Evolutionary conservation across 2,113 vertebrate species (phyloP).

Genomic region (Andinoacara biseriatus): DNA sequence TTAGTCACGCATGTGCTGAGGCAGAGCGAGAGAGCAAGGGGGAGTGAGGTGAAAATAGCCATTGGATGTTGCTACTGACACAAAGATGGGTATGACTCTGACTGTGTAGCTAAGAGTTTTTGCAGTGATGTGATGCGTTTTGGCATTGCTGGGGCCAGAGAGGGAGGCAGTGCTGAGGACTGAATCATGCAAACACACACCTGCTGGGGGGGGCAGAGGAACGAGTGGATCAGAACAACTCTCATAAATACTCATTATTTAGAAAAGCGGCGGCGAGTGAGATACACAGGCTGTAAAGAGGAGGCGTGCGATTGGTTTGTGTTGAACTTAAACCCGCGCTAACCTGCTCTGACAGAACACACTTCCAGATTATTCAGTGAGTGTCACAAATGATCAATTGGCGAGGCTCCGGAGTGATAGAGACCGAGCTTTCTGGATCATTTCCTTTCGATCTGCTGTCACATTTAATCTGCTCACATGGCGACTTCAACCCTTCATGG

Average conservation of each 20-base stretch:
- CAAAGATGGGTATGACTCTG: slow-evolving; percentile 32
- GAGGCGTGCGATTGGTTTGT: neutral
- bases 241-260: slow-evolving; percentile 26
- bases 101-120: slow-evolving; percentile 41
- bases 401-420: neutral
- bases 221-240: slow-evolving; percentile 21
- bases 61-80: slow-evolving; percentile 42
- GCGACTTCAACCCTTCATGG: slow-evolving; percentile 6
- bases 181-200: slow-evolving; percentile 38
- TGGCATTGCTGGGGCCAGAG: slow-evolving; percentile 44
- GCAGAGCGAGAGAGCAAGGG: neutral
- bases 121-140: slow-evolving; percentile 64
- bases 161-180: slow-evolving; percentile 19
- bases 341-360: slow-evolving; percentile 25
- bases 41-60: neutral
- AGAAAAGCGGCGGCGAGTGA: neutral
- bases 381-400: slow-evolving; percentile 29
- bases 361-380: slow-evolving; percentile 7
- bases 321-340: neutral
- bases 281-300: neutral
- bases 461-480: neutral
- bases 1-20: slow-evolving; percentile 32
- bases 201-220: slow-evolving; percentile 7
- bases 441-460: slow-evolving; percentile 22
- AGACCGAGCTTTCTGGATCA: neutral